Evolutionary conservation across 53 echinoderm and acorn worm species (phyloP), one percentile per base, ranked within the genome.

Genomic region (Echinometra lucunter): DNA sequence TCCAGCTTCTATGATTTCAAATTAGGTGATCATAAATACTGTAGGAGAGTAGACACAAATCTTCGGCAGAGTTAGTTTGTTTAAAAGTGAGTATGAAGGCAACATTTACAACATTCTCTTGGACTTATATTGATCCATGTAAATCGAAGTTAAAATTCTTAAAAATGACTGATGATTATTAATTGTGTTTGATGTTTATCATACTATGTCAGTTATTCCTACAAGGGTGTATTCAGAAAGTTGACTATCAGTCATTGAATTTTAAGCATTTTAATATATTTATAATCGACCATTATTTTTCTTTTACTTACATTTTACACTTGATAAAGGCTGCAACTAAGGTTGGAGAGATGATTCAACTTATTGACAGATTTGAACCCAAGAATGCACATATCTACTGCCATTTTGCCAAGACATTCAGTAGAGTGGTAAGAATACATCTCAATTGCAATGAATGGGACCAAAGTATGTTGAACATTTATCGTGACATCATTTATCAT

Each of bases 301-400:
- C 9, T 28, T 89, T 19, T 60, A 17, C 19, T 28, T 89, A 45
- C 53, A 27, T 83, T 5, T 47, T 93, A 2, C 35, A 95, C 69
- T 42, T 37, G 0, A 57, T 93, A 1, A 72, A 97, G 98, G 97
- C 98, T 72, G 96, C 97, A 47, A 81, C 95, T 25, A 98, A 96
- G 60, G 83, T 99, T 11, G 99, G 99, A 75, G 99, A 99, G 90
- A 89, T 99, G 94, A 98, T 99, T 57, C 98, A 99, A 90, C 81
- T 97, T 67, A 94, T 99, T 94, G 99, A 99, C 40, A 70, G 99
- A 82, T 99, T 99, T 92, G 99, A 99, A 93, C 99, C 99, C 34
- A 98, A 98, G 96, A 99, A 99, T 85, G 95, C 98, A 74, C 94
- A 96, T 93, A 93, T 98, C 37, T 98, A 95, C 83, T 97, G 91